phyloP scores from a whole-genome alignment of 2,888 invertebrate genomes.

The Mesochorus sp. region DNA sequence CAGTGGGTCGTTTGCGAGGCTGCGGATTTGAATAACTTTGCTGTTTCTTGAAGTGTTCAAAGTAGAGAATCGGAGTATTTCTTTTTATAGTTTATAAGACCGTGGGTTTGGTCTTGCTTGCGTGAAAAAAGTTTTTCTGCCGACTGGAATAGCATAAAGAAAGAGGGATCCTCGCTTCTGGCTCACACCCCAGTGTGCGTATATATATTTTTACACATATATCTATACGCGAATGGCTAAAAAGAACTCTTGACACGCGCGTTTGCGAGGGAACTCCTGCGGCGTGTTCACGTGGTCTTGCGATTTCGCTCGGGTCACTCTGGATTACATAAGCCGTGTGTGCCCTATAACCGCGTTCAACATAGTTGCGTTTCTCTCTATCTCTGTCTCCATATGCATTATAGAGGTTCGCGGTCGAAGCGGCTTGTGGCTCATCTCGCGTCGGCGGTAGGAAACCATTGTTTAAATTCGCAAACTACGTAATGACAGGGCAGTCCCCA shows the following conservation, averaged over 20 bases:
- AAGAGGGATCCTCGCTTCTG: background rate
- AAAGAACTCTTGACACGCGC: background rate
- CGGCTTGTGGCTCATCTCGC: constrained; percentile 51
- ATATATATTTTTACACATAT: constrained; percentile 50
- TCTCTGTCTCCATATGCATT: constrained; percentile 14
- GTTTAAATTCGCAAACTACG: constrained; percentile 81
- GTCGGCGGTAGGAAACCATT: constrained; percentile 77
- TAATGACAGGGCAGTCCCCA: constrained; percentile 75
- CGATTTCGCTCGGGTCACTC: constrained; percentile 24
- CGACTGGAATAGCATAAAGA: background rate
- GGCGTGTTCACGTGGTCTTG: constrained; percentile 31
- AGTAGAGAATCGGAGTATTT: background rate
- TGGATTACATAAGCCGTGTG: constrained; percentile 51
- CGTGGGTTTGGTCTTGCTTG: background rate
- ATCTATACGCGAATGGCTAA: no score
- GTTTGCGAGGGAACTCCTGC: constrained; percentile 15
- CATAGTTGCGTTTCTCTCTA: constrained; percentile 2
- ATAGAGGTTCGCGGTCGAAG: constrained; percentile 46
- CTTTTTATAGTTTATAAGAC: background rate
- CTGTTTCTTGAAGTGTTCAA: constrained; percentile 14
- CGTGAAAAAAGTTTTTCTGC: background rate
- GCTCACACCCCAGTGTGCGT: background rate
- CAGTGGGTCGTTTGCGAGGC: background rate
- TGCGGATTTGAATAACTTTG: constrained; percentile 27
- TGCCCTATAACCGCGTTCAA: constrained; percentile 36